Evolutionary conservation across 2,113 vertebrate genomes (phyloP).

Genomic region (Oriolus oriolus): DNA sequence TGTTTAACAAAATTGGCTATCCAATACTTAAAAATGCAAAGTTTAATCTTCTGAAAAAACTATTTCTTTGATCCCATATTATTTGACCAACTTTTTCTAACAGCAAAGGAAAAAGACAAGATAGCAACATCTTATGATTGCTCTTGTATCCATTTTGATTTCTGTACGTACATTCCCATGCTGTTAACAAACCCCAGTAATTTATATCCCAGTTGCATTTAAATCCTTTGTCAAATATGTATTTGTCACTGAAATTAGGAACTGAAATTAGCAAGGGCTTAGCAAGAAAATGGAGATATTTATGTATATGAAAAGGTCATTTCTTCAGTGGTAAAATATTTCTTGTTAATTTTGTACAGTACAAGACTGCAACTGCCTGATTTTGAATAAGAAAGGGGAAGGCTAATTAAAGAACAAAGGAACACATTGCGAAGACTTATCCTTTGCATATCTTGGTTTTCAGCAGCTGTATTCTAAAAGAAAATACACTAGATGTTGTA

Average conservation of each 20-base stretch:
- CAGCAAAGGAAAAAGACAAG: neutral
- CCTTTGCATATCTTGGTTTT: neutral
- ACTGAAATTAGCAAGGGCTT: conserved; percentile 1
- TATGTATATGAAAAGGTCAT: neutral
- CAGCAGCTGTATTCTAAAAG: neutral
- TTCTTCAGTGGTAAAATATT: neutral
- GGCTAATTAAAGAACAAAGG: neutral
- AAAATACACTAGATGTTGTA: neutral
- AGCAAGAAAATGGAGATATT: neutral
- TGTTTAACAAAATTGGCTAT: neutral
- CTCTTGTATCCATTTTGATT: neutral
- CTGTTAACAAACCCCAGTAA: neutral
- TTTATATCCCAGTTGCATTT: neutral
- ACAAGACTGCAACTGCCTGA: neutral
- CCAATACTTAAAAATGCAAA: neutral
- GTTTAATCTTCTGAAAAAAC: neutral
- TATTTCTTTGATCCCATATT: neutral
- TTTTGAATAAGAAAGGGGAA: neutral
- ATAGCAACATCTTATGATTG: neutral
- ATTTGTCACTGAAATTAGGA: neutral
- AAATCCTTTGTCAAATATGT: neutral
- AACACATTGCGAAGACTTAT: neutral
- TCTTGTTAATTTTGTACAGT: neutral
- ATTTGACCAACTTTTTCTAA: neutral
- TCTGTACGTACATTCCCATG: neutral